phyloP scores from a whole-genome alignment of 2,113 vertebrate genomes.

The Porphyrio hochstetteri region DNA sequence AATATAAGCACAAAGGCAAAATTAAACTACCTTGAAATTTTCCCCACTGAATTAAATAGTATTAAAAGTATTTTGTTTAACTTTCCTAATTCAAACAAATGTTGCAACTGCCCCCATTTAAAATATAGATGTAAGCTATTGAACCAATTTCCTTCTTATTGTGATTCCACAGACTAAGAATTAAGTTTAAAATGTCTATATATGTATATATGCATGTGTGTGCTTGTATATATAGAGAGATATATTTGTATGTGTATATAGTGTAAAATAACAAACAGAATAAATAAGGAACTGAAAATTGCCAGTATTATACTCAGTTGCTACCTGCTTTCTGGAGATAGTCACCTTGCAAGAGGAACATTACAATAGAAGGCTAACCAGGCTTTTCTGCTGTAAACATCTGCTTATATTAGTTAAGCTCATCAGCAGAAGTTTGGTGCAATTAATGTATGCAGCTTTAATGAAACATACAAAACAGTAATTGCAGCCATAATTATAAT shows the following conservation, averaged over 20 bases:
- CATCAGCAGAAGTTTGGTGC: conserved; percentile 60
- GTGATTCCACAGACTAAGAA: not conserved
- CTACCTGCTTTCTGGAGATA: conserved; percentile 10
- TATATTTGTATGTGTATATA: not conserved
- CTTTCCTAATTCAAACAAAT: not conserved
- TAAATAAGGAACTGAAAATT: not conserved
- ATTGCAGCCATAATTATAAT: conserved; percentile 63
- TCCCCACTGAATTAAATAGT: not conserved
- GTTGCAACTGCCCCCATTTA: not conserved
- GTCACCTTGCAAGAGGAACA: conserved; percentile 47
- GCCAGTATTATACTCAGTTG: not conserved
- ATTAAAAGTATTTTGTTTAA: not conserved
- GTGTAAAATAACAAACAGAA: not conserved
- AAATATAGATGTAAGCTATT: not conserved
- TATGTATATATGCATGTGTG: fast-evolving
- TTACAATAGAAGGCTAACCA: conserved; percentile 13
- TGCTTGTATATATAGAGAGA: not conserved
- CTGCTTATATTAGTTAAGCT: conserved; percentile 67
- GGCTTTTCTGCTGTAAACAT: conserved; percentile 53
- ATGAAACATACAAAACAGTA: conserved; percentile 69
- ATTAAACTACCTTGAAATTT: not conserved
- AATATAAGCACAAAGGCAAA: not conserved
- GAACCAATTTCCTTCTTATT: not conserved
- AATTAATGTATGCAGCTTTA: conserved; percentile 70
- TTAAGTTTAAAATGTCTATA: not conserved